phyloP scores from a whole-genome alignment of 2,113 vertebrate species.

The Girardinichthys multiradiatus region DNA sequence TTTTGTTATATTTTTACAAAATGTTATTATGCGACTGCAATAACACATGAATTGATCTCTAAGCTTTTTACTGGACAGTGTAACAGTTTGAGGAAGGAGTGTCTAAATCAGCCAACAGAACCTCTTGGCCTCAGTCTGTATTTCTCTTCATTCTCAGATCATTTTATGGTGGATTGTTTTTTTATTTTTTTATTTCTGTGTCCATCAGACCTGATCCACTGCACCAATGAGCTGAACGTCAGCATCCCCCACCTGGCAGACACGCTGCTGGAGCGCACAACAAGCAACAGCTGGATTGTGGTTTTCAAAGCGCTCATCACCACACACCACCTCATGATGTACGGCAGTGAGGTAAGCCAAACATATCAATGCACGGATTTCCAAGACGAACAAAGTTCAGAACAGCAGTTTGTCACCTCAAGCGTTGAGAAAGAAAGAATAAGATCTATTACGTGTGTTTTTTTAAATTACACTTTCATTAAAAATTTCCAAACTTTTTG shows the following conservation, averaged over 20 bases:
- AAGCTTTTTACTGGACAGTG: neutral
- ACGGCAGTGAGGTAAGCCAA: constrained; percentile 91
- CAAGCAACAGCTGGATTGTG: constrained; percentile 96
- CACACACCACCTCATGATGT: constrained; percentile 97
- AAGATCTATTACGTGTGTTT: no score
- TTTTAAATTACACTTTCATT: no score
- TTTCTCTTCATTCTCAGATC: neutral
- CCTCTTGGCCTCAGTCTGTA: neutral
- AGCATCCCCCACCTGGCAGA: constrained; percentile 92
- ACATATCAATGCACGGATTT: neutral
- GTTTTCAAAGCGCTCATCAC: constrained; percentile 98
- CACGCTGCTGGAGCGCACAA: constrained; percentile 88
- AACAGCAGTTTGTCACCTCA: neutral
- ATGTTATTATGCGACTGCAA: neutral
- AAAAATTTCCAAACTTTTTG: neutral
- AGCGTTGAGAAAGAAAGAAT: neutral
- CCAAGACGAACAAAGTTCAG: neutral
- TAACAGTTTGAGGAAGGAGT: neutral
- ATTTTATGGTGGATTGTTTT: constrained; percentile 5
- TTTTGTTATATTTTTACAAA: neutral
- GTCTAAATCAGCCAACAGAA: neutral
- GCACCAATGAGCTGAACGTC: constrained; percentile 95
- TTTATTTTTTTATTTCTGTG: neutral
- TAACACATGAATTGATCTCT: neutral
- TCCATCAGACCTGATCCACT: constrained; percentile 89